Percentiles rank a stretch among this genome's conserved stretches.
Evolutionary conservation across 1,140 invertebrate genomes (phyloP).

Genomic region (Drosophila obscura): DNA sequence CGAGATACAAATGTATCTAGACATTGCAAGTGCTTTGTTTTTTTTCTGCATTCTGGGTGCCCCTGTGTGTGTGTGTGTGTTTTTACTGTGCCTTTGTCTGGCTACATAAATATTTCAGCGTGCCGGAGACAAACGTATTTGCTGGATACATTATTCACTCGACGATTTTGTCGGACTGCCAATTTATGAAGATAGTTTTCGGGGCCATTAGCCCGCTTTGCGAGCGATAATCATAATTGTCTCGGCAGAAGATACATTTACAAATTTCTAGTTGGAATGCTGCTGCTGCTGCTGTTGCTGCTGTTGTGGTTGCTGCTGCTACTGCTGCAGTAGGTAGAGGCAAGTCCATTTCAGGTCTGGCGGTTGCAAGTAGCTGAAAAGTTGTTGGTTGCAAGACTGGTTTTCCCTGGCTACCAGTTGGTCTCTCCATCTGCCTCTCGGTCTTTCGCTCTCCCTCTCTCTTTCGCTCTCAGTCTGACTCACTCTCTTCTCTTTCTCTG

Average conservation of each 20-base stretch:
- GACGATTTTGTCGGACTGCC: constrained; percentile 45
- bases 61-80: constrained; percentile 21
- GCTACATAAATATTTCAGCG: constrained; percentile 61
- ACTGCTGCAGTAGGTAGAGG: constrained; percentile 36
- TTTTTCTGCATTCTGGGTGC: constrained; percentile 26
- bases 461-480: constrained; percentile 28
- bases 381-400: constrained; percentile 70
- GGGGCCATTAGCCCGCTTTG: constrained; percentile 23
- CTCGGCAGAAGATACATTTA: constrained; percentile 32
- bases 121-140: constrained; percentile 40
- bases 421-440: background rate
- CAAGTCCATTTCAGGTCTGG: constrained; percentile 48
- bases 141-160: constrained; percentile 61
- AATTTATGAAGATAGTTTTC: constrained; percentile 56
- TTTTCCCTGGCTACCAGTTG: constrained; percentile 54
- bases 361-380: constrained; percentile 68
- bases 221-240: constrained; percentile 50
- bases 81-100: constrained; percentile 46
- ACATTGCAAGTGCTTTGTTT: constrained; percentile 45
- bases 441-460: constrained; percentile 5
- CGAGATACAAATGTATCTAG: constrained; percentile 66
- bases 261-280: constrained; percentile 61
- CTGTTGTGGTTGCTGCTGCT: background rate
- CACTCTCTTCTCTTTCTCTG: constrained; percentile 6
- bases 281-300: constrained; percentile 39